Conservation (phyloP, 1,140 invertebrate genomes). For the Lordiphosa clarofinis region DNA sequence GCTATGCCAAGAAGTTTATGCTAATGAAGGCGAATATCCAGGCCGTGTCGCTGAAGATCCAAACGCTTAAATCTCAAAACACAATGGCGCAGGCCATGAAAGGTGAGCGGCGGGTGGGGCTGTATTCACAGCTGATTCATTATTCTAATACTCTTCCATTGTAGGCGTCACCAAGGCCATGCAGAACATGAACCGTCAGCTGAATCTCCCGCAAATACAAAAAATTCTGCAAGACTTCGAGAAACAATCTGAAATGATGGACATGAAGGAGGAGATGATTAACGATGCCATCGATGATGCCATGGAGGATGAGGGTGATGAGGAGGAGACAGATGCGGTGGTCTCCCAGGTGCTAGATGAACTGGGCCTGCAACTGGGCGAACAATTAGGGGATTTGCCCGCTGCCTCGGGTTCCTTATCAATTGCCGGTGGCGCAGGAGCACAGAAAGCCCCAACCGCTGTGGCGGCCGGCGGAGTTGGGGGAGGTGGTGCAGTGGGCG, state of each 20-base stretch:
- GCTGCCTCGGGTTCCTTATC: conserved; percentile 78
- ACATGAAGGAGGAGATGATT: conserved; percentile 99
- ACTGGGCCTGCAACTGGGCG: conserved; percentile 95
- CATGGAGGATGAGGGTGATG: conserved; percentile 98
- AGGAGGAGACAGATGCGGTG: conserved; percentile 97
- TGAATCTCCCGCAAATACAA: conserved; percentile 99
- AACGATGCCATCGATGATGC: conserved; percentile 99
- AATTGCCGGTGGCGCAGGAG: conserved; percentile 68
- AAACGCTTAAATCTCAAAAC: conserved; percentile 98
- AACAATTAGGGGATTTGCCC: conserved; percentile 93
- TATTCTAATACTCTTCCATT: neutral
- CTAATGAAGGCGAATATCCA: conserved; percentile 99
- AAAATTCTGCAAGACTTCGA: conserved; percentile 99
- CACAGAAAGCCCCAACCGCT: conserved; percentile 80
- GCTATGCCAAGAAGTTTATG: conserved; percentile 99
- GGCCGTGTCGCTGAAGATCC: conserved; percentile 98
- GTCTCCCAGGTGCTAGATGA: conserved; percentile 97
- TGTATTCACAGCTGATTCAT: conserved; percentile 17
- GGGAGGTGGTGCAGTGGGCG: conserved; percentile 80
- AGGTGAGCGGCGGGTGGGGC: conserved; percentile 78
- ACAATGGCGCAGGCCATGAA: conserved; percentile 99
- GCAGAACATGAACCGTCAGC: conserved; percentile 98
- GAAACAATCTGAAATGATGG: conserved; percentile 99
- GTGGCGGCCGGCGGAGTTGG: conserved; percentile 81
- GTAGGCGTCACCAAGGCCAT: conserved; percentile 96